These are phyloP conservation scores for Anolis apletophallus DNA, from an alignment of 2,797 vertebrate species.

Conservation along the genomic window DNA sequence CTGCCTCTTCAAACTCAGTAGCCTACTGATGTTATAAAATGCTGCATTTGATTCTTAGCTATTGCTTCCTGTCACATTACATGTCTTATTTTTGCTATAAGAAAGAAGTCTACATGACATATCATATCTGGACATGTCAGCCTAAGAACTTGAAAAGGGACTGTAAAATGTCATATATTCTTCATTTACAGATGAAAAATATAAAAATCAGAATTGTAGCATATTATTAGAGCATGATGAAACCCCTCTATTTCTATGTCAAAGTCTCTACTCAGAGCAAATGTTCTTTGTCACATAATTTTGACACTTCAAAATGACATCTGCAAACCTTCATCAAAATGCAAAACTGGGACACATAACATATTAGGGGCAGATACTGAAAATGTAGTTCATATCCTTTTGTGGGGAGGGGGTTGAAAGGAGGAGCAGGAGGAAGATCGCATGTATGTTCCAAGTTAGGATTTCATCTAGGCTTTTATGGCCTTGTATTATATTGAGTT, in stretches of 20 bases:
- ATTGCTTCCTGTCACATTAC: constrained; percentile 28
- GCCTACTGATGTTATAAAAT: constrained; percentile 34
- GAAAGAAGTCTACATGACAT: constrained; percentile 30
- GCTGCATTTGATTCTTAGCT: constrained; percentile 40
- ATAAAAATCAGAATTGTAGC: constrained; percentile 27
- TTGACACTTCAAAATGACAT: neutral
- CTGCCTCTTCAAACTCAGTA: constrained; percentile 32
- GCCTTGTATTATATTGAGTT: neutral
- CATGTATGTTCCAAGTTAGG: neutral
- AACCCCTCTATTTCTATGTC: neutral
- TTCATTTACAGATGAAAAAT: neutral
- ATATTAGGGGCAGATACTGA: neutral
- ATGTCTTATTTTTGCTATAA: constrained; percentile 16
- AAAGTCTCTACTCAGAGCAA: neutral
- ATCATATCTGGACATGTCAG: constrained; percentile 26
- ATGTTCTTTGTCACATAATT: neutral
- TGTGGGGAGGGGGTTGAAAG: neutral
- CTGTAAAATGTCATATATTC: neutral
- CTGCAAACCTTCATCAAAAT: neutral
- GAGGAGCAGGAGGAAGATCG: neutral
- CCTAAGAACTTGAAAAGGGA: constrained; percentile 29
- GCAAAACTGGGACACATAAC: neutral
- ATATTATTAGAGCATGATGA: neutral
- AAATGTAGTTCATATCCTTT: neutral
- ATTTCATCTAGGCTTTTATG: neutral